phyloP scores from a whole-genome alignment of 2,113 vertebrate genomes.

The Myiozetetes cayanensis region DNA sequence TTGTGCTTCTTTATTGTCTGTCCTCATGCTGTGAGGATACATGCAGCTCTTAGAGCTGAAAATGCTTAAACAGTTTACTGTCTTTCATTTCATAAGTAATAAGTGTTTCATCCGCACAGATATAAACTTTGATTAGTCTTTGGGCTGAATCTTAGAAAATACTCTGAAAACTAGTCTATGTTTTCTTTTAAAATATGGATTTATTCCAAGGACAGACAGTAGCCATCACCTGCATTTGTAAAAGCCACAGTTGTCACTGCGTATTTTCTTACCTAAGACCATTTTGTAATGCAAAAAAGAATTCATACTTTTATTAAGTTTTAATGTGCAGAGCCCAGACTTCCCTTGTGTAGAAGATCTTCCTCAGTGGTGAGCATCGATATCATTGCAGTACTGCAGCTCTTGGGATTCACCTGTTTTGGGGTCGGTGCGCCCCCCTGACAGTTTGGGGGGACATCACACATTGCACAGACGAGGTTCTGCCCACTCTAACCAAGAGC shows the following conservation, averaged over 20 bases:
- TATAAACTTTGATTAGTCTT: not conserved
- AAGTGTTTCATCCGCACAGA: not conserved
- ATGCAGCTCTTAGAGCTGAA: not conserved
- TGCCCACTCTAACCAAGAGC: not conserved
- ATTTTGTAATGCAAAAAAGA: not conserved
- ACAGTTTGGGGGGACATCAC: not conserved
- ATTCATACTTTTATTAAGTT: not conserved
- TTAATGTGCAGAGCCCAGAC: not conserved
- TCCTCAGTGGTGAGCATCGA: not conserved
- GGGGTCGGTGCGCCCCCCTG: fast-evolving
- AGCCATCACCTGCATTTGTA: not conserved
- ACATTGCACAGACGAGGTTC: not conserved
- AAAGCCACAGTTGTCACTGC: not conserved
- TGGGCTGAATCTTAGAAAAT: not conserved
- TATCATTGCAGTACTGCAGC: not conserved
- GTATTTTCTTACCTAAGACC: not conserved
- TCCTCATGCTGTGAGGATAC: not conserved
- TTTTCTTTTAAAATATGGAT: not conserved
- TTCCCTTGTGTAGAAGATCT: not conserved
- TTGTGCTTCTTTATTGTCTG: not conserved
- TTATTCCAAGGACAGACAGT: not conserved
- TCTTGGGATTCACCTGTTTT: not conserved
- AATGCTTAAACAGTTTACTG: not conserved
- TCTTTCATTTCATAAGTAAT: not conserved
- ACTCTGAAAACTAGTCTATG: not conserved